Evolutionary conservation across 2,113 vertebrate genomes (phyloP), one percentile per base, ranked within the genome.

Genomic region (Vulpes vulpes): DNA sequence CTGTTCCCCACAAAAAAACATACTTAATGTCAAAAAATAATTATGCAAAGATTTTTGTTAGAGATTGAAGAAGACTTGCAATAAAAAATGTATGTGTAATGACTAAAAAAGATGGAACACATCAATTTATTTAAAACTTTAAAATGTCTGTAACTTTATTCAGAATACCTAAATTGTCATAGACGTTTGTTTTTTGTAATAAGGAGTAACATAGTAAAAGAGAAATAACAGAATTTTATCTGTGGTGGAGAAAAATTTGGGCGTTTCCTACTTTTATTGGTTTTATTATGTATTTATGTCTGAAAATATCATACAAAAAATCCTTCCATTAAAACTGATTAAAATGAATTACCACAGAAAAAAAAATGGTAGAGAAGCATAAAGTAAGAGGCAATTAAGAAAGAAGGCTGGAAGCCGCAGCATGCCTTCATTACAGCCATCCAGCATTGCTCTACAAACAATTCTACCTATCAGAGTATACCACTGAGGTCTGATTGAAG

Each of bases 61-160:
- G 60, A 53, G 11, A 32, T 35, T 74, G 49, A 92, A 84, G 32
- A 89, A 43, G 25, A 79, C 11, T 12, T 32, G 16, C 10, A 89
- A 79, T 74, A 2, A 82, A 30, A 3, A 81, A 55, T 69, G 62
- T 9, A 25, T 35, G 43, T 80, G 9, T 81, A 79, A 69, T 91
- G n/a, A 87, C 35, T 20, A 38, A 74, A 86, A 35, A 4, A 69
- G 22, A 93, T 60, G 10, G 11, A 65, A 64, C 67, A 23, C 32
- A 27, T 25, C 2, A 3, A 79, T 57, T 97, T 60, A 90, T 57
- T 84, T 88, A 84, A 97, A 96, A 74, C 16, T 19, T 89, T 87
- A 51, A 97, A 65, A 62, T 71, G 8, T 84, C 73, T 89, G 0
- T 67, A 53, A 67, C 53, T 78, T 79, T 89, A 27, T 20, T 51